Base-by-base conservation (phyloP, 2,888 invertebrate species). In the Calliphora vomitoria region DNA sequence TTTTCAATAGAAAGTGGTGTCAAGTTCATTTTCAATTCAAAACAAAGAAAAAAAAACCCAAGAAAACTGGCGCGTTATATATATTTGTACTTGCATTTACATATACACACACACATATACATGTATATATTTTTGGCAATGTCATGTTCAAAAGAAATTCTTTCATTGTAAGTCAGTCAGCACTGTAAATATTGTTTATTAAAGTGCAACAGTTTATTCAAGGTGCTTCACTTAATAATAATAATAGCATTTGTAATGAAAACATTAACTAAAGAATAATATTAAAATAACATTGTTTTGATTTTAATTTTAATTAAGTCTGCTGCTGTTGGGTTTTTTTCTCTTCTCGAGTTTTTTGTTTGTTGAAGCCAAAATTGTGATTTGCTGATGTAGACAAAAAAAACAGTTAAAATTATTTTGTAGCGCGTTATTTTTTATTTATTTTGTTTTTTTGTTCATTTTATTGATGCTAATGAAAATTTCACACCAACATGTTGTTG, bases 1-100 rank as follows among this genome's bases (percentile, higher is more conserved):
- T 79, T 58, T 86, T 55, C 44, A 35, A 75, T 75, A 83, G 86
- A 86, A 86, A 86, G 82, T 71, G 75, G 47, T 79, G 66, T 79
- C 86, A 86, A 86, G 86, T 79, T 83, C 82, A 78, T 82, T 79
- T 72, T 78, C 35, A 71, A 71, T 74, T 68, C 47, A 69, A 75
- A 38, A 8, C 60, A 58, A 50, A 31, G 41, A 55, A 72, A 11
- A 72, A 72, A 62, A 55, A 18, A 55, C 55, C 55, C 55, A 55
- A 20, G 31, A 53, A 47, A 81, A 80, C 60, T 76, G 38, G 50
- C 20, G 50, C 50, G 38, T 38, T 10, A 15, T 58, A 11, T 66
- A n/a, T 35, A 6, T 35, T 6, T 0, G 35, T 35, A 35, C 6
- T 35, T 35, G 25, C 25, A 35, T 35, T 35, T 35, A 35, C 35